These are phyloP conservation scores for Gonocerus acuteangulatus DNA, from an alignment of 2,888 invertebrate genomes.

Conservation along the genomic window DNA sequence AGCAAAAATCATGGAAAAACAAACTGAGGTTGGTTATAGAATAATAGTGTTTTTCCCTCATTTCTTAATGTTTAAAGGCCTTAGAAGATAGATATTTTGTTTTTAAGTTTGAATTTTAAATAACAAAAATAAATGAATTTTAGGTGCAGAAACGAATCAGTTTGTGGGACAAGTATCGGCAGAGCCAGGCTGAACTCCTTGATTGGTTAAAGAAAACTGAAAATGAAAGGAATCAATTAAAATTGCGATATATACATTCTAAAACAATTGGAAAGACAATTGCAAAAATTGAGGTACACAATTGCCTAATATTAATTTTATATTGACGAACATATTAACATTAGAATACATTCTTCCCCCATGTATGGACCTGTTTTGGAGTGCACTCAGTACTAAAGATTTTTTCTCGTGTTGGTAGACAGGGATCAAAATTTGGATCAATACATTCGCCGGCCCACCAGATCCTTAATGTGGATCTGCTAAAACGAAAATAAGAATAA, in stretches of 20 bases:
- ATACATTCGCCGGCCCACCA: no score
- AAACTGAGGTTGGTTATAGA: conserved; percentile 50
- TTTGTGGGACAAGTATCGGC: conserved; percentile 70
- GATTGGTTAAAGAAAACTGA: conserved; percentile 74
- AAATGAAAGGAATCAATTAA: conserved; percentile 65
- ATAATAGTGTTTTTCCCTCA: no score
- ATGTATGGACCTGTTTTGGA: no score
- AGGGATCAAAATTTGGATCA: no score
- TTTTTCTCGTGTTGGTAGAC: no score
- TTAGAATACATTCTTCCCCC: no score
- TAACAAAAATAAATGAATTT: not conserved
- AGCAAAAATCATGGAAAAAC: conserved; percentile 67
- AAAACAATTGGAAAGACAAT: conserved; percentile 65
- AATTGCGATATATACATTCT: conserved; percentile 71
- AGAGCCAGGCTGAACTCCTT: conserved; percentile 61
- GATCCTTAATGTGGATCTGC: no score
- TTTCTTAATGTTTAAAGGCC: no score
- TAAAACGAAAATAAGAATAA: no score
- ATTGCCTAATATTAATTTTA: not conserved
- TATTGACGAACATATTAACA: no score
- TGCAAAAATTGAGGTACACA: conserved; percentile 55
- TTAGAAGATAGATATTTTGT: not conserved
- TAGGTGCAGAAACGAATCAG: conserved; percentile 57
- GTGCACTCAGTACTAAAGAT: no score
- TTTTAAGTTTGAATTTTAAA: not conserved